Percentiles rank a stretch among this genome's conserved stretches.
Conservation (phyloP, 1,140 invertebrate species). For the Colletes latitarsis region DNA sequence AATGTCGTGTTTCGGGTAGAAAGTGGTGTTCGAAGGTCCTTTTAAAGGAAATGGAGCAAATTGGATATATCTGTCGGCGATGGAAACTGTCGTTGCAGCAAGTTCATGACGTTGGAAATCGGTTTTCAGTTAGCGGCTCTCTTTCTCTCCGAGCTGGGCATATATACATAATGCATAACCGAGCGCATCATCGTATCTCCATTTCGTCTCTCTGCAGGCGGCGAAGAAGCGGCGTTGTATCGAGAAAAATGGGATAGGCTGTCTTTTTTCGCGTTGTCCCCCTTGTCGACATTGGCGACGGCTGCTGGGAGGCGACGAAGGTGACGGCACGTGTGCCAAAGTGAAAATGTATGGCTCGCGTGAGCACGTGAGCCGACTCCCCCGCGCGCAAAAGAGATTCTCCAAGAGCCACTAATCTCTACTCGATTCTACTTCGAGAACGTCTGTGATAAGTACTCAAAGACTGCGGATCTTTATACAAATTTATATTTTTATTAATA, state of each 20-base stretch:
- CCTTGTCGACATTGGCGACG: slow-evolving; percentile 63
- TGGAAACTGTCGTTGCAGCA: slow-evolving; percentile 1
- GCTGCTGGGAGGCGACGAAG: slow-evolving; percentile 75
- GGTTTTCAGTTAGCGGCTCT: slow-evolving; percentile 60
- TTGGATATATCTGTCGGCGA: not conserved
- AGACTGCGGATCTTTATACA: no score
- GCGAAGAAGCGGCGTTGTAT: slow-evolving; percentile 47
- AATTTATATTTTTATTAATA: no score
- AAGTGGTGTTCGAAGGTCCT: not conserved
- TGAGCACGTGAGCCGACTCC: slow-evolving; percentile 76
- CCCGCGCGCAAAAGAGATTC: slow-evolving; percentile 68
- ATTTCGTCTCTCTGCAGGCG: slow-evolving; percentile 56
- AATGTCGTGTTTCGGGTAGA: no score
- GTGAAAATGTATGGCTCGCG: slow-evolving; percentile 80
- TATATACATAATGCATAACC: slow-evolving; percentile 69
- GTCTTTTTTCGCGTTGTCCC: slow-evolving; percentile 40
- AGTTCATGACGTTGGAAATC: slow-evolving; percentile 53
- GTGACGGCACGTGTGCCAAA: slow-evolving; percentile 81
- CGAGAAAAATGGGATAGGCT: slow-evolving; percentile 43
- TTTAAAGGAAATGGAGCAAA: not conserved
- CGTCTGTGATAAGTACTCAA: no score
- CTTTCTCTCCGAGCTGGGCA: slow-evolving; percentile 1
- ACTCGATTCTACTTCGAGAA: slow-evolving; percentile 70
- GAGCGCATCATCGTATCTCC: slow-evolving; percentile 69
- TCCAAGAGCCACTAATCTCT: slow-evolving; percentile 76